phyloP scores from a whole-genome alignment of 2,888 invertebrate genomes.

The Volucella inanis region DNA sequence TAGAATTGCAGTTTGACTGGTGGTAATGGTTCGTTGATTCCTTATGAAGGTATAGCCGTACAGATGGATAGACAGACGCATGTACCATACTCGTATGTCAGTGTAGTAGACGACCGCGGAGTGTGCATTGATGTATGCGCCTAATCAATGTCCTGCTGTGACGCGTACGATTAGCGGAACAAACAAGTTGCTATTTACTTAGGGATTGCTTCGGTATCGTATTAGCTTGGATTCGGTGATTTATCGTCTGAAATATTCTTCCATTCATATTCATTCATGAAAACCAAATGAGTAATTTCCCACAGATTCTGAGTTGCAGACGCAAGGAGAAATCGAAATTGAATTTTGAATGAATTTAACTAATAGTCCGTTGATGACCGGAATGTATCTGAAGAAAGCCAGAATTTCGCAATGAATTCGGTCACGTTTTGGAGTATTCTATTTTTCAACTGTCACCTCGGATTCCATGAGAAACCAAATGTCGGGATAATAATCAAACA shows the following conservation, averaged over 20 bases:
- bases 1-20: slow-evolving; percentile 63
- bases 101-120: not conserved
- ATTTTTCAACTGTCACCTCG: slow-evolving; percentile 36
- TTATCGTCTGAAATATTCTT: slow-evolving; percentile 33
- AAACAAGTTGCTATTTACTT: slow-evolving; percentile 53
- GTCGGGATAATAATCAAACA: slow-evolving; percentile 14
- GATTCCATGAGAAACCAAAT: slow-evolving; percentile 3
- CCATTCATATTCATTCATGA: slow-evolving; percentile 26
- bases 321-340: not conserved
- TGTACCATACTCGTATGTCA: not conserved
- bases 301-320: not conserved
- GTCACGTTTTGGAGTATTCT: slow-evolving; percentile 32
- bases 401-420: not conserved
- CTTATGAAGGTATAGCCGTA: slow-evolving; percentile 3
- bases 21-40: slow-evolving; percentile 22
- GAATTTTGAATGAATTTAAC: not conserved
- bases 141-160: slow-evolving; percentile 74
- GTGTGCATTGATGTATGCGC: slow-evolving; percentile 34
- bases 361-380: not conserved
- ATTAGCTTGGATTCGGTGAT: slow-evolving; percentile 28
- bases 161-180: slow-evolving; percentile 61
- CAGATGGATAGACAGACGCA: no score
- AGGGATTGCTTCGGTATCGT: not conserved
- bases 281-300: not conserved
- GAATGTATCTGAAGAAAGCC: not conserved